Percentiles rank a stretch among this genome's conserved stretches.
Conservation (phyloP, 2,888 invertebrate species). For the Cotesia congregata region DNA sequence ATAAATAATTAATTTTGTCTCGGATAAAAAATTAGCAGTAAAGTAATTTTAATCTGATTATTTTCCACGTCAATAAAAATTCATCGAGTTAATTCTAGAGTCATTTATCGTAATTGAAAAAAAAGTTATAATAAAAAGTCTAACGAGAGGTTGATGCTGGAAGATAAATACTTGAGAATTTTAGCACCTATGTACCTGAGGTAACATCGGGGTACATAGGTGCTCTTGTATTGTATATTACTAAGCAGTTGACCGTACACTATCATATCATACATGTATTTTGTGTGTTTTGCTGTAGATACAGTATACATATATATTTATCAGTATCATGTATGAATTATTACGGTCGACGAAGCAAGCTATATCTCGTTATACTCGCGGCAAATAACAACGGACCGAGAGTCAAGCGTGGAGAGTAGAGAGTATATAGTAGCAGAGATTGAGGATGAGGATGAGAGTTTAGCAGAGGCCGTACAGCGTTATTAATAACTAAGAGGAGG, state of each 20-base stretch:
- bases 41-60: background rate
- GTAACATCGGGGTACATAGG: conserved; percentile 6
- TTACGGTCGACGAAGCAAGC: conserved; percentile 45
- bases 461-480: conserved; percentile 34
- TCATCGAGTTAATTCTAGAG: background rate
- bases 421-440: conserved; percentile 28
- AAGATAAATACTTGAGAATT: background rate
- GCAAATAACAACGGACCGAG: conserved; percentile 42
- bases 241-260: background rate
- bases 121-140: conserved; percentile 5
- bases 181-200: background rate
- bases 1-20: background rate
- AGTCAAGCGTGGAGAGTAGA: conserved; percentile 34
- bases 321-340: conserved; percentile 37
- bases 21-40: background rate
- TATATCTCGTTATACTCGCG: conserved; percentile 52
- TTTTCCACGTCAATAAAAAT: background rate
- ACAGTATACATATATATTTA: conserved; percentile 28
- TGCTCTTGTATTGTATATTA: background rate
- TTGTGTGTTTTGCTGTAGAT: background rate
- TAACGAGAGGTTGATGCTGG: background rate
- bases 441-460: conserved; percentile 16
- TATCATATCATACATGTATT: background rate
- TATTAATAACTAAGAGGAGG: conserved; percentile 48
- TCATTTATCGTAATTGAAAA: conserved; percentile 17